Base-by-base conservation (phyloP, 1,140 invertebrate species). In the Brachionus paranguensis region DNA sequence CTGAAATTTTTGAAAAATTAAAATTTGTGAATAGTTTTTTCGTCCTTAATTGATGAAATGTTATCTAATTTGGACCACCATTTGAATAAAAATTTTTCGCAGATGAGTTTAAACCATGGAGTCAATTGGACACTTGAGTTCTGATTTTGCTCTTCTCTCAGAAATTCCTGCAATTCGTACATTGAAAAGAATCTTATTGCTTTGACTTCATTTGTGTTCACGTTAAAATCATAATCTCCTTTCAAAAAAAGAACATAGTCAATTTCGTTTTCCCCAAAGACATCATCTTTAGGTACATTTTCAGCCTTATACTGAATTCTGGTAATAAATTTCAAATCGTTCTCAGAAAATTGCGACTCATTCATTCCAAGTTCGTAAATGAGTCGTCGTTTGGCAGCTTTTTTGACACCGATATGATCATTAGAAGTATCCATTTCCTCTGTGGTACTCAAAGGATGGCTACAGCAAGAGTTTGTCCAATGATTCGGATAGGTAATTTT, bases 391-490 rank as follows among this genome's bases (percentile, higher is more conserved):
- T 53, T 45, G 12, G 84, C 85, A 14, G 85, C 85, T 37, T 27
- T 60, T 84, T 43, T 85, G 3, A 85, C 27, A 41, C 84, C 84
- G 7, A 83, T 64, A 60, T 70, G 11, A 53, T 84, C 74, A 68
- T 74, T 78, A 17, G 29, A 43, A 20, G n/a, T 47, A 33, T 64
- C 83, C 37, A 81, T 55, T 81, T 84, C 83, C 11, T 79, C 76
- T 17, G 47, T 27, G 20, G 43, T 47, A 20, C 14, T 60, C 45
- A 84, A 17, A 20, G 85, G 85, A 60, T 85, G 85, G 64, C 85
- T 85, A 64, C 85, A 85, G 37, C 85, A 85, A n/a, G 74, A 84
- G 64, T 85, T 85, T 37, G 85, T 78, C 83, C 83, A 85, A 60
- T 55, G 47, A 5, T 47, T 27, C 10, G 85, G 85, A 84, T 74